Percentiles rank a stretch among this genome's conserved stretches.
phyloP scores from a whole-genome alignment of 2,113 vertebrate genomes.

The Garra rufa region DNA sequence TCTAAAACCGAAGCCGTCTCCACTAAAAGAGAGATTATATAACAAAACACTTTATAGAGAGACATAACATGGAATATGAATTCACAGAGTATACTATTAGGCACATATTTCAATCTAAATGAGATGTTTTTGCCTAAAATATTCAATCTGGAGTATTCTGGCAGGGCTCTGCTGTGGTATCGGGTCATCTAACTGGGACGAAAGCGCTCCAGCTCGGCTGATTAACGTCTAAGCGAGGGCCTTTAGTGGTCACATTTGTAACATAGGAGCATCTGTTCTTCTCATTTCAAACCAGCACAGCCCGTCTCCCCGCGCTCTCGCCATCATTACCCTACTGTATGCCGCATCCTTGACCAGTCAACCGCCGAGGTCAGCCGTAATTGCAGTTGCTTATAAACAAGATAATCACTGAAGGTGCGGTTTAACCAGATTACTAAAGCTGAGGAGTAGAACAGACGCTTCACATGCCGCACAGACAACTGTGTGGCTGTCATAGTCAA shows the following conservation, averaged over 20 bases:
- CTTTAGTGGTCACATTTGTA: conserved; percentile 40
- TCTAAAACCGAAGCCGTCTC: conserved; percentile 56
- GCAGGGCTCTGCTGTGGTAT: conserved; percentile 15
- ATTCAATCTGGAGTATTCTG: conserved; percentile 48
- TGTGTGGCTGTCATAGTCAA: not conserved
- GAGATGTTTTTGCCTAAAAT: conserved; percentile 42
- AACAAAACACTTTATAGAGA: conserved; percentile 41
- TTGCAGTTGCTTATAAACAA: conserved; percentile 57
- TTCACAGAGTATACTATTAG: conserved; percentile 28
- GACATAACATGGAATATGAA: conserved; percentile 17
- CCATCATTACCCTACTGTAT: conserved; percentile 42
- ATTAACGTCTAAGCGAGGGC: conserved; percentile 44
- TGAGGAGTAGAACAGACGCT: not conserved
- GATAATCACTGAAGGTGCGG: conserved; percentile 52
- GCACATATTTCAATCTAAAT: conserved; percentile 39
- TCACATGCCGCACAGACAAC: not conserved
- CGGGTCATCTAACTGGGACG: conserved; percentile 37
- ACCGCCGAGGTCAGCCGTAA: conserved; percentile 57
- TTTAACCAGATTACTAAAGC: conserved; percentile 23
- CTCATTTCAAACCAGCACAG: conserved; percentile 24
- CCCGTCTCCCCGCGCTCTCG: conserved; percentile 34
- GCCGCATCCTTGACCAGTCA: conserved; percentile 53
- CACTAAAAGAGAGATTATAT: conserved; percentile 60
- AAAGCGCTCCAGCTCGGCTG: conserved; percentile 31
- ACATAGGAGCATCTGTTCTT: conserved; percentile 50